Evolutionary conservation across 2,888 invertebrate genomes (phyloP).

Genomic region (Galerucella nymphaeae): DNA sequence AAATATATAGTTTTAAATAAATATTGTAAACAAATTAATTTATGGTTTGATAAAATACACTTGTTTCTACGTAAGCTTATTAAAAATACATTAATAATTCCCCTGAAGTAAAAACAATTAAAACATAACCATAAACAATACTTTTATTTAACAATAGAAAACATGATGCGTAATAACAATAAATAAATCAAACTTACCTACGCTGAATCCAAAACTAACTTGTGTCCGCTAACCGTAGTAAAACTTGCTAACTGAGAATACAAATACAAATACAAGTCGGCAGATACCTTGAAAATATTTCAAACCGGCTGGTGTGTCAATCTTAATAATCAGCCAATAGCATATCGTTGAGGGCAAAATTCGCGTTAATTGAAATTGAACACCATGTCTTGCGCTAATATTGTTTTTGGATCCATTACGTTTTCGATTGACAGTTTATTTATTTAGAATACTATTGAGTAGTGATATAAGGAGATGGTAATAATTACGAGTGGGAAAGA

Average conservation of each 20-base stretch:
- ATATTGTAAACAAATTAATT: too few species aligned
- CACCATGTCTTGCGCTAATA: neutral
- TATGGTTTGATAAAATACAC: too few species aligned
- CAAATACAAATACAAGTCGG: neutral
- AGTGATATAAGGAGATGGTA: neutral
- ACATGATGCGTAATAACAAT: too few species aligned
- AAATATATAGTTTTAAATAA: too few species aligned
- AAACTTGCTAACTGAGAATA: neutral
- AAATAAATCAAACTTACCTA: conserved; percentile 6
- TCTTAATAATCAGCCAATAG: neutral
- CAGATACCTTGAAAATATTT: conserved; percentile 3
- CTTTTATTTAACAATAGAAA: too few species aligned
- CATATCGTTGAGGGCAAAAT: neutral
- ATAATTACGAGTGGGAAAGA: conserved; percentile 24
- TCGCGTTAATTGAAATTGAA: neutral
- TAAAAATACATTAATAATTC: too few species aligned
- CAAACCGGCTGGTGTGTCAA: conserved; percentile 3
- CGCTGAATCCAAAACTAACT: neutral
- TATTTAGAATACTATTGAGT: neutral
- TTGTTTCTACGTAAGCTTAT: too few species aligned
- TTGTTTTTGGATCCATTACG: neutral
- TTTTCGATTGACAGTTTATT: conserved; percentile 11
- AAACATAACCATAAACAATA: too few species aligned
- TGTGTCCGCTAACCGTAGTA: neutral
- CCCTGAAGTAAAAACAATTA: too few species aligned